These are phyloP conservation scores for Scaptomyza reducta DNA, from an alignment of 2,888 invertebrate genomes.

Conservation along the genomic window DNA sequence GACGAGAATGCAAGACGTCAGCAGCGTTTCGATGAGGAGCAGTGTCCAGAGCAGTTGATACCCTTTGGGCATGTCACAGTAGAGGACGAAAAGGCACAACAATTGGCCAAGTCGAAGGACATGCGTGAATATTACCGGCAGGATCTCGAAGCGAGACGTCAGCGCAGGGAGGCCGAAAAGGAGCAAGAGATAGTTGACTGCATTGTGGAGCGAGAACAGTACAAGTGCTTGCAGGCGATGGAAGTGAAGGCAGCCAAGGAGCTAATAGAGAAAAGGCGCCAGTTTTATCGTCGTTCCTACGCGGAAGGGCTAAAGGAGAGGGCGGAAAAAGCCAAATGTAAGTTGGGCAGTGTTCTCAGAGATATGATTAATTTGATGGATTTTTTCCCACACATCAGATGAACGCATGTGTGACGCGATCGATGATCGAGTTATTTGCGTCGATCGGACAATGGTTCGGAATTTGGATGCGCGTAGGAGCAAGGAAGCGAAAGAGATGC, in stretches of 20 bases:
- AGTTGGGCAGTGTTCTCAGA: constrained; percentile 14
- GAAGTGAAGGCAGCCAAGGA: constrained; percentile 41
- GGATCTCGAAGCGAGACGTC: constrained; percentile 51
- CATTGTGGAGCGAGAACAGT: constrained; percentile 42
- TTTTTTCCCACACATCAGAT: constrained; percentile 20
- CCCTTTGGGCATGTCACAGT: constrained; percentile 48
- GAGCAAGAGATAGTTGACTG: constrained; percentile 34
- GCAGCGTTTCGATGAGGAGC: constrained; percentile 35
- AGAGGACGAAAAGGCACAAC: constrained; percentile 45
- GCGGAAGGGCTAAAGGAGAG: constrained; percentile 48
- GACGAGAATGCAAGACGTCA: constrained; percentile 34
- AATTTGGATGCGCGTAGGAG: constrained; percentile 28
- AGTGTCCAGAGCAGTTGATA: constrained; percentile 50
- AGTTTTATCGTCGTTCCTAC: constrained; percentile 46
- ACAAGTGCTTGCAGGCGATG: constrained; percentile 26
- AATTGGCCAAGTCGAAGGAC: constrained; percentile 35
- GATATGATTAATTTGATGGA: background rate
- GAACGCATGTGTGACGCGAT: constrained; percentile 56
- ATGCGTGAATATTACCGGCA: constrained; percentile 30
- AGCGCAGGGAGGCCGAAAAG: constrained; percentile 10
- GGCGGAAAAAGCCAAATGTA: constrained; percentile 38
- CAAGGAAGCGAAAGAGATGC: constrained; percentile 26
- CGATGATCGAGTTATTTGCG: constrained; percentile 59
- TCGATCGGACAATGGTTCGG: constrained; percentile 31
- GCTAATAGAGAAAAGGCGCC: constrained; percentile 30